These are phyloP conservation scores for Stenolophus ochropezus DNA, from an alignment of 2,888 invertebrate species.

Conservation along the genomic window DNA sequence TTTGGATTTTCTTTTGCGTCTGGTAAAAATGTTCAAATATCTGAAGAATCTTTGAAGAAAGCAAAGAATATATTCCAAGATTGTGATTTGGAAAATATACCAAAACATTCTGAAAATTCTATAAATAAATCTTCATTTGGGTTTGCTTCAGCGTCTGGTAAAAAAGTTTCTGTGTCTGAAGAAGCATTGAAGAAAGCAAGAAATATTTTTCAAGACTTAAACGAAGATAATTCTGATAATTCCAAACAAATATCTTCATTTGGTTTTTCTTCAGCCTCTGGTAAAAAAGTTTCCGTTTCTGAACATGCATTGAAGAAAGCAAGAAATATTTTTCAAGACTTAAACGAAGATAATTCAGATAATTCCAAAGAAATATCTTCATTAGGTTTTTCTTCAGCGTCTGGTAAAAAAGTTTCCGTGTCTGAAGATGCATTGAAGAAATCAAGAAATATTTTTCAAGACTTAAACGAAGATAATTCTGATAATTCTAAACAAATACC, in stretches of 20 bases:
- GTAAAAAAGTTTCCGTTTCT: slow-evolving; percentile 71
- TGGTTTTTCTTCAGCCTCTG: slow-evolving; percentile 66
- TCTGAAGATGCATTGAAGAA: slow-evolving; percentile 71
- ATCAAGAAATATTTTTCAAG: slow-evolving; percentile 67
- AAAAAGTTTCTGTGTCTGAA: slow-evolving; percentile 70
- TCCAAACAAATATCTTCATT: slow-evolving; percentile 60
- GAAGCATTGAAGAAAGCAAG: slow-evolving; percentile 69
- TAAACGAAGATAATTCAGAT: slow-evolving; percentile 50
- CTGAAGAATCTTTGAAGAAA: slow-evolving; percentile 69
- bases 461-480: slow-evolving; percentile 60
- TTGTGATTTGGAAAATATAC: slow-evolving; percentile 58
- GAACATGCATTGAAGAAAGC: slow-evolving; percentile 71
- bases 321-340: slow-evolving; percentile 67
- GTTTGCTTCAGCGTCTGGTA: slow-evolving; percentile 71
- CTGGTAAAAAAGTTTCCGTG: slow-evolving; percentile 72
- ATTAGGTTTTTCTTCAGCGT: slow-evolving; percentile 64
- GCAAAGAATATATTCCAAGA: slow-evolving; percentile 68
- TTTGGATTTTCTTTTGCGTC: slow-evolving; percentile 69
- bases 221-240: slow-evolving; percentile 66
- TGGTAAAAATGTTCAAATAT: slow-evolving; percentile 70
- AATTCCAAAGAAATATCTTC: slow-evolving; percentile 66
- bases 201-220: slow-evolving; percentile 67
- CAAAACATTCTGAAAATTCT: background rate
- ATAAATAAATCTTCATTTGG: slow-evolving; percentile 67
- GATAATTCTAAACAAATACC: slow-evolving; percentile 67